These are phyloP conservation scores for Blastobasis lacticolella DNA, from an alignment of 2,888 invertebrate genomes.

Conservation along the genomic window DNA sequence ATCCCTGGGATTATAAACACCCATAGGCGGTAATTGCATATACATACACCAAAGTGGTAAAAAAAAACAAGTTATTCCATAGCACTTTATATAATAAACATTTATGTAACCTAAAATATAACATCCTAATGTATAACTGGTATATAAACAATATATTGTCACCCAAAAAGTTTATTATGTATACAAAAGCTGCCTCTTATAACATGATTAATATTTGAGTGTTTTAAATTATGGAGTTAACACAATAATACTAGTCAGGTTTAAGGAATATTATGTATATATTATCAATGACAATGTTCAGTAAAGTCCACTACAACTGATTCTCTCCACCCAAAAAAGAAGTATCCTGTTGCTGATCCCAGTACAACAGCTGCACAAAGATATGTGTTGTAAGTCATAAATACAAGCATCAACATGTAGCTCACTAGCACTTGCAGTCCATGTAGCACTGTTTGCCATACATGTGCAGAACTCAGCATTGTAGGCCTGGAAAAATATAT, in stretches of 20 bases:
- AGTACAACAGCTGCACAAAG: conserved; percentile 90
- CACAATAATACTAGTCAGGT: conserved; percentile 24
- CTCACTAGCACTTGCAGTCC: conserved; percentile 92
- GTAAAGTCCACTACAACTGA: conserved; percentile 94
- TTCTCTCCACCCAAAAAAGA: conserved; percentile 96
- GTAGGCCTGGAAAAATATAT: conserved; percentile 77
- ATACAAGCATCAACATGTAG: conserved; percentile 95
- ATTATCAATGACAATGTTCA: conserved; percentile 93
- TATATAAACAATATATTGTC: conserved; percentile 52
- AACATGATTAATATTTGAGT: conserved; percentile 29
- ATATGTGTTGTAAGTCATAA: conserved; percentile 98
- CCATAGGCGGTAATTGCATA: too few relatives aligned
- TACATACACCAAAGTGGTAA: too few relatives aligned
- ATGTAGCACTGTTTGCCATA: conserved; percentile 90
- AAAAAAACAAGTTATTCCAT: conserved; percentile 20
- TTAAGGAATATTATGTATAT: neutral
- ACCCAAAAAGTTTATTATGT: conserved; percentile 36
- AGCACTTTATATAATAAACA: conserved; percentile 35
- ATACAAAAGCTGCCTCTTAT: conserved; percentile 49
- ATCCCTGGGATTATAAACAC: too few relatives aligned
- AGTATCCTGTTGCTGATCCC: conserved; percentile 94
- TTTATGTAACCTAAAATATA: conserved; percentile 36
- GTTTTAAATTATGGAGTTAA: too few relatives aligned
- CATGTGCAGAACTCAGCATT: conserved; percentile 88
- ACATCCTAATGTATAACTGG: conserved; percentile 57